These are phyloP conservation scores for Camelus dromedarius DNA, from an alignment of 2,113 vertebrate species.

Conservation along the genomic window DNA sequence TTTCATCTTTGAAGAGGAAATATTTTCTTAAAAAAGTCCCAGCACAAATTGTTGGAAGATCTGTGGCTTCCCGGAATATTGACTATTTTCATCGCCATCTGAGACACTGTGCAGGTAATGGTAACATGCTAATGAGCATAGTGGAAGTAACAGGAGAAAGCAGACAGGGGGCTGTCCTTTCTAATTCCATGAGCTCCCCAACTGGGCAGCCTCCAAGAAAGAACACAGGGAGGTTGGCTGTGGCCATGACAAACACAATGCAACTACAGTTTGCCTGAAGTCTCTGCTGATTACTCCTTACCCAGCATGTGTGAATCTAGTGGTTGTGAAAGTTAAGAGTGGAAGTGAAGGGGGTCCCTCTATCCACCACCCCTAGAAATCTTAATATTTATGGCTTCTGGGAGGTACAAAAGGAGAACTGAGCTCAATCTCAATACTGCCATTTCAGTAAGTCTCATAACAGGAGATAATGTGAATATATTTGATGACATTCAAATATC, in stretches of 20 bases:
- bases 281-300: background rate
- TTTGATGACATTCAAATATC: slow-evolving; percentile 60
- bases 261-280: background rate
- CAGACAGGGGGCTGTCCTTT: background rate
- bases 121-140: background rate
- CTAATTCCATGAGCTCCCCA: background rate
- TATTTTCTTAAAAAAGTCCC: slow-evolving; percentile 25
- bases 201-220: background rate
- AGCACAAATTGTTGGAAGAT: background rate
- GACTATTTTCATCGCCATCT: slow-evolving; percentile 26
- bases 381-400: background rate
- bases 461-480: background rate
- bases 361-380: background rate
- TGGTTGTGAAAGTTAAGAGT: background rate
- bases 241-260: background rate
- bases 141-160: background rate
- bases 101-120: background rate
- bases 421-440: background rate
- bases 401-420: background rate
- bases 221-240: background rate
- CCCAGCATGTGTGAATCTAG: accelerated
- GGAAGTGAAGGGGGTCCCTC: background rate
- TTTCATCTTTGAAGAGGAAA: slow-evolving; percentile 46
- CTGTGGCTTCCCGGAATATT: slow-evolving; percentile 11
- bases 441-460: background rate